Conservation (phyloP, 2,113 vertebrate species). For the Lophochroa leadbeateri region DNA sequence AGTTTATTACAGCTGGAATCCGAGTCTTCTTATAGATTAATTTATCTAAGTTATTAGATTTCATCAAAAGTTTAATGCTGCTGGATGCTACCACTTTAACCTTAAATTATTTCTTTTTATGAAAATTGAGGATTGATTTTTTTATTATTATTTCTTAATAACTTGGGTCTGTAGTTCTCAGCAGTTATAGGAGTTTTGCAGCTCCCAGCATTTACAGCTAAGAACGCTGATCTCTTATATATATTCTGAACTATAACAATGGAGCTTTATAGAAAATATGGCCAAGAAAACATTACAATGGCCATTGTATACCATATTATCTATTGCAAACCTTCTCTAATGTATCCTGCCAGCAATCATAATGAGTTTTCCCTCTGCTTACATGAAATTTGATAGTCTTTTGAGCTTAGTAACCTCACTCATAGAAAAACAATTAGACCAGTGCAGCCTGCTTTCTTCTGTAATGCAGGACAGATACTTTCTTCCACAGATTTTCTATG, state of each 20-base stretch:
- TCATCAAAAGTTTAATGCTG: constrained; percentile 4
- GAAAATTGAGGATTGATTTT: not conserved
- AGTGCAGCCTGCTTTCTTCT: not conserved
- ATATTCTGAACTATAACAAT: not conserved
- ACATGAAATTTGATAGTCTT: not conserved
- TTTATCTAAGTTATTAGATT: not conserved
- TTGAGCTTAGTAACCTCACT: not conserved
- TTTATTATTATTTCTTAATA: not conserved
- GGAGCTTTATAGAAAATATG: not conserved
- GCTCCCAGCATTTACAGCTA: not conserved
- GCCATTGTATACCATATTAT: not conserved
- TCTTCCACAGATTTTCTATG: not conserved
- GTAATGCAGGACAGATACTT: not conserved
- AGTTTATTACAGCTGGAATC: not conserved
- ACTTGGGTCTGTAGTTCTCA: not conserved
- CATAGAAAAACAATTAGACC: not conserved
- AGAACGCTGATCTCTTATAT: not conserved
- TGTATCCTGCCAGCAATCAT: not conserved
- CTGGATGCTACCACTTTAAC: not conserved
- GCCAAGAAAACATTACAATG: not conserved
- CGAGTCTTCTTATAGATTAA: not conserved
- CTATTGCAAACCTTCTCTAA: not conserved
- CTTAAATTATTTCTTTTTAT: constrained; percentile 8
- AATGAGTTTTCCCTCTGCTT: not conserved
- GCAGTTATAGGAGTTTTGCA: not conserved